Base-by-base conservation (phyloP, 2,888 invertebrate species). In the Dryobota labecula region DNA sequence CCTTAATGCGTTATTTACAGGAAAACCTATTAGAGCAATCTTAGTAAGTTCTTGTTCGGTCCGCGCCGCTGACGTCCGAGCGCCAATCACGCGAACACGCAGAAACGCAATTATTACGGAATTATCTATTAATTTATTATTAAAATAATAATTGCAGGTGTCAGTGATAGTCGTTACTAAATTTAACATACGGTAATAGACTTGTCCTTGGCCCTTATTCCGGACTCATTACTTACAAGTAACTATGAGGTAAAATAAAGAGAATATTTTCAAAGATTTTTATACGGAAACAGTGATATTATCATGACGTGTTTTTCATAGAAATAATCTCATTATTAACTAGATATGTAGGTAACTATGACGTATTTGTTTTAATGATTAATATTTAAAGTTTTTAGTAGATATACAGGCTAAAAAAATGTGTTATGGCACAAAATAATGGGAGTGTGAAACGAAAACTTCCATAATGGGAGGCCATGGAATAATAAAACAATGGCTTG, bases 11-110 rank as follows among this genome's bases (percentile, higher is more conserved):
- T 49, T 47, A 65, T 66, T 78, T 53, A 66, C 74, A 78, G 79
- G 74, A 74, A 78, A 78, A 79, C 27, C 68, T 69, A 51, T 18
- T 47, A 58, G n/a, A 41, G 43, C 27, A 18, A 66, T 74, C 62
- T 74, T 74, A 78, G 79, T 79, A 9, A 54, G 62, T 58, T 45
- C 24, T 60, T 30, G 79, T 47, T 45, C 66, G 70, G 53, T 63
- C 49, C 13, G 65, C 69, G 75, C 27, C 24, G 49, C 73, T 74
- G 74, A 70, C 78, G 79, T 74, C 27, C 13, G 38, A 41, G 45
- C 47, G 30, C 8, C 6, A 5, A 24, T 41, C 77, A 72, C 73
- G 71, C 56, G 49, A 47, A 33, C 45, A 45, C 56, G 33, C 47
- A 41, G n/a, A 33, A 45, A 41, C 53, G 54, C 60, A 53, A 43